Evolutionary conservation across 2,113 vertebrate species (phyloP).

Genomic region (Semnornis frantzii): DNA sequence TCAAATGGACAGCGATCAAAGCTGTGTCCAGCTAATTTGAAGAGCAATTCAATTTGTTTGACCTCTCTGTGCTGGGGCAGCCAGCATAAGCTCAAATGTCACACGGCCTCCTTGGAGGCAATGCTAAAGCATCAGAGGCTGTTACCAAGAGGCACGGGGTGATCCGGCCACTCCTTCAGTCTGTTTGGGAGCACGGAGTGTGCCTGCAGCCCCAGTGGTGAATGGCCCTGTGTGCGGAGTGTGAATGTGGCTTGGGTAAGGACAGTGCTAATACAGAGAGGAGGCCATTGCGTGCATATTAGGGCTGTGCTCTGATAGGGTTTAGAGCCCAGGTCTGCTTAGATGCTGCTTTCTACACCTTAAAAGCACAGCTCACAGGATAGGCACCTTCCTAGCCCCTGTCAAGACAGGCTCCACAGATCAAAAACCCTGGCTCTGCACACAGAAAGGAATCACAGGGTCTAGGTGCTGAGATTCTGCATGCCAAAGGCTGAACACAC

Average conservation of each 20-base stretch:
- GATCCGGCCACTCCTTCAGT: background rate
- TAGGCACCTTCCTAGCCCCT: background rate
- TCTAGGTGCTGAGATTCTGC: background rate
- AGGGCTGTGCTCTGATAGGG: background rate
- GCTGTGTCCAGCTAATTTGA: constrained; percentile 21
- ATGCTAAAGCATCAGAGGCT: background rate
- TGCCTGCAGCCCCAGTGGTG: accelerated
- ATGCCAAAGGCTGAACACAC: background rate
- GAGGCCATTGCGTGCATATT: background rate
- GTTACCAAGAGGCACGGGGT: background rate
- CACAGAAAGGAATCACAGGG: background rate
- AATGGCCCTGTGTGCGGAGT: background rate
- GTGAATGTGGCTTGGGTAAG: background rate
- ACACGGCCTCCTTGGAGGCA: background rate
- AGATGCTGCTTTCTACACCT: background rate
- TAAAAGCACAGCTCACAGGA: accelerated
- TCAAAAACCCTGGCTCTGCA: background rate
- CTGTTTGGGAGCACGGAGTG: background rate
- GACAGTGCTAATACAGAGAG: background rate
- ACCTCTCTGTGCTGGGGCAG: constrained; percentile 11
- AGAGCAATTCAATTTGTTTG: constrained; percentile 53
- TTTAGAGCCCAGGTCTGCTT: background rate
- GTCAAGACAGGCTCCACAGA: background rate
- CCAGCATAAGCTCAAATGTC: constrained; percentile 10
- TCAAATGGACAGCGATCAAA: constrained; percentile 19